phyloP scores from a whole-genome alignment of 2,113 vertebrate genomes.

The Gymnorhina tibicen region DNA sequence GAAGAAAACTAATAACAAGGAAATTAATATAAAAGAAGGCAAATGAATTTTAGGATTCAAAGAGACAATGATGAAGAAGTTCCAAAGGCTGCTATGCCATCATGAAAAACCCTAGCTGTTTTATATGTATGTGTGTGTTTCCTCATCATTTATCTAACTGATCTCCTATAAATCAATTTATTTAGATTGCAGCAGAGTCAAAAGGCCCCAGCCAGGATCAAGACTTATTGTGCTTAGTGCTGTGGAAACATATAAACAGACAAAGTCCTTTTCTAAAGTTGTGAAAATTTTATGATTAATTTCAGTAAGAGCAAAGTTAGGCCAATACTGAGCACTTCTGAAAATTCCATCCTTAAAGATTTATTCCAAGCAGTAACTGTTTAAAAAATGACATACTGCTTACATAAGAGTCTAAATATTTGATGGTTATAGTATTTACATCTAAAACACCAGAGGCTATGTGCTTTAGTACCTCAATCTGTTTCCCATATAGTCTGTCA shows the following conservation, averaged over 20 bases:
- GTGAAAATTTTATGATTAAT: constrained; percentile 62
- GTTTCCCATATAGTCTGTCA: constrained; percentile 61
- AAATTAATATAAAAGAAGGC: not conserved
- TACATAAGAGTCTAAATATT: constrained; percentile 65
- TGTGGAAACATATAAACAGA: constrained; percentile 33
- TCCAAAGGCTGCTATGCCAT: not conserved
- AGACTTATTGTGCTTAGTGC: constrained; percentile 16
- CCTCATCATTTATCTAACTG: constrained; percentile 14
- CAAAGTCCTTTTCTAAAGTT: constrained; percentile 25
- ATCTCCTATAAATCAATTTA: constrained; percentile 50
- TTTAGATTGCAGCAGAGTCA: constrained; percentile 37
- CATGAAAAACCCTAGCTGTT: not conserved
- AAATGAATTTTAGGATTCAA: not conserved
- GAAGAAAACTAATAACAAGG: not conserved
- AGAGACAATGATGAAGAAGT: not conserved
- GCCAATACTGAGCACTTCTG: constrained; percentile 32
- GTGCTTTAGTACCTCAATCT: constrained; percentile 62
- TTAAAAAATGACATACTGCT: constrained; percentile 57
- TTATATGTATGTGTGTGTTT: not conserved
- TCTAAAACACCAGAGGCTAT: constrained; percentile 58
- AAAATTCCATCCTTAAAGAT: constrained; percentile 62
- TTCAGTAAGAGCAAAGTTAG: constrained; percentile 53
- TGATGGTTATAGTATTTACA: constrained; percentile 66
- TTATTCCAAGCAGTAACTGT: constrained; percentile 59
- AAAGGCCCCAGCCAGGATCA: constrained; percentile 28